These are phyloP conservation scores for Araneus ventricosus DNA, from an alignment of 1,140 invertebrate genomes.

Conservation along the genomic window DNA sequence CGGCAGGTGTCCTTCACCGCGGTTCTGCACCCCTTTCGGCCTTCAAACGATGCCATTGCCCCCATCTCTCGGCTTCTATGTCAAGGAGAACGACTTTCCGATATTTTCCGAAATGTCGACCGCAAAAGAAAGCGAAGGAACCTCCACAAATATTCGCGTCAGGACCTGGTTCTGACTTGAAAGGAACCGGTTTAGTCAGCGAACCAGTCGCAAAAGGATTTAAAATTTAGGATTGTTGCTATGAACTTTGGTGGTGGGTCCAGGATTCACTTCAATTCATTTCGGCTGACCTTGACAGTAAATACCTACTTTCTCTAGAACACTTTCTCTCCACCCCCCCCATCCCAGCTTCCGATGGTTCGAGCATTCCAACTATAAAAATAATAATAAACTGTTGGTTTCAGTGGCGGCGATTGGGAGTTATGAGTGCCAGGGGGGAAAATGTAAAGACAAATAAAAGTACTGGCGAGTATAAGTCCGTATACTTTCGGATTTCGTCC, in stretches of 20 bases:
- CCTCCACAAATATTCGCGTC: not conserved
- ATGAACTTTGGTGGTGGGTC: not conserved
- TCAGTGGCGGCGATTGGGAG: too few relatives aligned
- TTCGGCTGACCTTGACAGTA: not conserved
- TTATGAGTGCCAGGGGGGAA: too few relatives aligned
- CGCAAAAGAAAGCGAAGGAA: not conserved
- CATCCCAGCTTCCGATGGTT: too few relatives aligned
- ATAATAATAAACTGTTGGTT: too few relatives aligned
- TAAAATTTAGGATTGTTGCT: slow-evolving; percentile 20
- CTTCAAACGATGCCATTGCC: too few relatives aligned
- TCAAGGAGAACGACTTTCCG: not conserved
- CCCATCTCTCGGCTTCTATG: not conserved
- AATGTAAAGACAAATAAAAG: too few relatives aligned
- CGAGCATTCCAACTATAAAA: too few relatives aligned
- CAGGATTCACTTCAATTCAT: not conserved
- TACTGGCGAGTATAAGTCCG: too few relatives aligned
- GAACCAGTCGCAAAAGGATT: slow-evolving; percentile 8
- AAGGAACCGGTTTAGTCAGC: not conserved
- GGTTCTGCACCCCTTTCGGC: too few relatives aligned
- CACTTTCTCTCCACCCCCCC: not conserved
- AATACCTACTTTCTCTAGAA: not conserved
- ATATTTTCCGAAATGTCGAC: not conserved
- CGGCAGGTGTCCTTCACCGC: too few relatives aligned
- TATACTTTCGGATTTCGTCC: too few relatives aligned
- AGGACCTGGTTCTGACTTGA: not conserved